Base-by-base conservation (phyloP, 2,797 vertebrate genomes). In the Cichlasoma orientale region DNA sequence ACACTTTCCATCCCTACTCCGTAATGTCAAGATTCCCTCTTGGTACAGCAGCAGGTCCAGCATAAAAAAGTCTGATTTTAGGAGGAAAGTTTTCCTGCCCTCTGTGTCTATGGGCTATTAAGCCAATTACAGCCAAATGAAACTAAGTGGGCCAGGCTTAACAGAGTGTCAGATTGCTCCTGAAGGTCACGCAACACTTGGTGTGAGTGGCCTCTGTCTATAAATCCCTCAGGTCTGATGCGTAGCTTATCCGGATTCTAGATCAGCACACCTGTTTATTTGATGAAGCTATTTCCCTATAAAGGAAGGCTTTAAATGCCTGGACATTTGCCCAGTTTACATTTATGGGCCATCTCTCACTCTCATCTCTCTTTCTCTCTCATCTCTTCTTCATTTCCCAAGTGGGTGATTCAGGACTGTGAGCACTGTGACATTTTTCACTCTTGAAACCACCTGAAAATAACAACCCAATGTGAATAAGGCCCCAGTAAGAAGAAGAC, bases 301-400 rank as follows among this genome's bases (percentile, higher is more conserved):
- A 94, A 93, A 94, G 91, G 80, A 92, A 78, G 85, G 92, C 89
- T 94, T 94, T 93, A 92, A 94, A 92, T 83, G 86, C 71, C 88
- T 95, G 93, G 95, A 91, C 50, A 68, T 82, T 91, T 81, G 92
- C 93, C 93, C 91, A 92, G 91, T 92, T 92, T 94, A 92, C 93
- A 92, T 94, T 95, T 94, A 95, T 94, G 90, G 90, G 84, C 92
- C 86, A 90, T 93, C 89, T 92, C 90, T 90, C 77, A 82, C 90
- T 90, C 86, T 86, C 85, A 84, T 89, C 86, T 90, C 73, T 84
- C 87, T 89, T 72, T 85, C 80, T 79, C 74, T 82, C 88, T 86
- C 86, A 79, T 91, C 82, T 85, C 75, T 92, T 93, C 92, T 94
- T 93, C 92, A 95, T 95, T 93, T 95, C 94, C 94, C 94, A 92